Evolutionary conservation across 2,888 invertebrate genomes (phyloP).

Genomic region (Criorhina ranunculi): DNA sequence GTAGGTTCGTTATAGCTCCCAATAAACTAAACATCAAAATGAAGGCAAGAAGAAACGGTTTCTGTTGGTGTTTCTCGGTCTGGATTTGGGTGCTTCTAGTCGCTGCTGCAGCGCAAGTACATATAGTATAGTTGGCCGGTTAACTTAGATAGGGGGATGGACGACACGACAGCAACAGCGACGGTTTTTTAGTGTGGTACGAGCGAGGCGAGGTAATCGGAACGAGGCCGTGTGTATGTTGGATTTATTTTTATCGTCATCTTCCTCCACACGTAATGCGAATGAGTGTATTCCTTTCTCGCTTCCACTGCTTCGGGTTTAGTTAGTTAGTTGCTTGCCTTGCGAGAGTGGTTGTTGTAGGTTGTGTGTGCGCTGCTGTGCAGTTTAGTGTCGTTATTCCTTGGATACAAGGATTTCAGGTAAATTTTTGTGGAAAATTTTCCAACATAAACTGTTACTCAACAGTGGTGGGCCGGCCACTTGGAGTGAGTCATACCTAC

Average conservation of each 20-base stretch:
- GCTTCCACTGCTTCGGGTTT: slow-evolving; percentile 52
- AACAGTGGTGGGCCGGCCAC: slow-evolving; percentile 6
- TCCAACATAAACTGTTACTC: slow-evolving; percentile 11
- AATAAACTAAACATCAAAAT: slow-evolving; percentile 15
- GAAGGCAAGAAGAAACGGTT: slow-evolving; percentile 23
- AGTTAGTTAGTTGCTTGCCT: slow-evolving; percentile 62
- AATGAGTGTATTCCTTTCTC: slow-evolving; percentile 61
- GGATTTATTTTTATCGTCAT: slow-evolving; percentile 76
- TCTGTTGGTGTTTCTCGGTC: slow-evolving; percentile 29
- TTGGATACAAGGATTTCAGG: slow-evolving; percentile 63
- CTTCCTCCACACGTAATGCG: slow-evolving; percentile 59
- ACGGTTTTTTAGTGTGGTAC: slow-evolving; percentile 36
- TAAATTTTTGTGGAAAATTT: slow-evolving; percentile 48
- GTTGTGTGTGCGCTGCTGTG: slow-evolving; percentile 36
- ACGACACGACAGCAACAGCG: slow-evolving; percentile 9
- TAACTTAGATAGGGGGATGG: slow-evolving; percentile 49
- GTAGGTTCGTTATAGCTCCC: slow-evolving; percentile 30
- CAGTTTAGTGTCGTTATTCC: slow-evolving; percentile 49
- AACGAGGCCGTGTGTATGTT: slow-evolving; percentile 70
- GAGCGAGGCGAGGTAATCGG: slow-evolving; percentile 58
- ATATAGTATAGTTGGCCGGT: slow-evolving; percentile 37
- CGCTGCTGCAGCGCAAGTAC: slow-evolving; percentile 28
- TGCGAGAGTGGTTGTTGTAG: slow-evolving; percentile 56
- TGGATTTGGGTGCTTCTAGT: slow-evolving; percentile 54
- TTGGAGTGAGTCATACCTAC: slow-evolving; percentile 45